Conservation (phyloP, 1,140 invertebrate species). For the Drosophila tsacasi region DNA sequence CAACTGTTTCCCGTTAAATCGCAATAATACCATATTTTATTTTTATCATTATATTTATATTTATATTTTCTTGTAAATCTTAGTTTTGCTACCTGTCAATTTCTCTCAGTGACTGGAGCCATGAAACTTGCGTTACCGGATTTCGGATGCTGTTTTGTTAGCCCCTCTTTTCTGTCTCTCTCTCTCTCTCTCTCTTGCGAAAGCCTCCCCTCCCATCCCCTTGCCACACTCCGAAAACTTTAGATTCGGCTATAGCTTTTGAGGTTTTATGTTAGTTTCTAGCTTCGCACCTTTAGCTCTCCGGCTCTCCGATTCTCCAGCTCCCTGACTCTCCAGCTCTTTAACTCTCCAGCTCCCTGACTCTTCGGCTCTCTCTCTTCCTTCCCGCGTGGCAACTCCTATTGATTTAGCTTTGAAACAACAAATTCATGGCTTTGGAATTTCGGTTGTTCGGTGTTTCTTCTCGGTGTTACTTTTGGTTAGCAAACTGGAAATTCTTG, state of each 20-base stretch:
- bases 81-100: neutral
- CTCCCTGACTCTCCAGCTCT: neutral
- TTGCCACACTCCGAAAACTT: slow-evolving; percentile 35
- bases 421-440: slow-evolving; percentile 67
- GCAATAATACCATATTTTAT: neutral
- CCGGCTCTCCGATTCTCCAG: neutral
- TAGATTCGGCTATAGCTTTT: slow-evolving; percentile 31
- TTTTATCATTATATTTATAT: too few species aligned
- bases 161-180: neutral
- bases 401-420: slow-evolving; percentile 72
- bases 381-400: slow-evolving; percentile 23
- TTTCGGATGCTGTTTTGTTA: slow-evolving; percentile 71
- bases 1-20: neutral
- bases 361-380: slow-evolving; percentile 4
- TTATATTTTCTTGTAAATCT: neutral
- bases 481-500: slow-evolving; percentile 77
- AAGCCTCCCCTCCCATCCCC: slow-evolving; percentile 13
- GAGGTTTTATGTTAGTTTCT: slow-evolving; percentile 25
- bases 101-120: slow-evolving; percentile 40
- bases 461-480: slow-evolving; percentile 14
- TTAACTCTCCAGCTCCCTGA: neutral
- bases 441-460: slow-evolving; percentile 24
- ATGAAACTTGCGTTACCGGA: slow-evolving; percentile 81
- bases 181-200: neutral
- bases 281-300: slow-evolving; percentile 22